Base-by-base conservation (phyloP, 2,113 vertebrate genomes). In the Takifugu bimaculatus region DNA sequence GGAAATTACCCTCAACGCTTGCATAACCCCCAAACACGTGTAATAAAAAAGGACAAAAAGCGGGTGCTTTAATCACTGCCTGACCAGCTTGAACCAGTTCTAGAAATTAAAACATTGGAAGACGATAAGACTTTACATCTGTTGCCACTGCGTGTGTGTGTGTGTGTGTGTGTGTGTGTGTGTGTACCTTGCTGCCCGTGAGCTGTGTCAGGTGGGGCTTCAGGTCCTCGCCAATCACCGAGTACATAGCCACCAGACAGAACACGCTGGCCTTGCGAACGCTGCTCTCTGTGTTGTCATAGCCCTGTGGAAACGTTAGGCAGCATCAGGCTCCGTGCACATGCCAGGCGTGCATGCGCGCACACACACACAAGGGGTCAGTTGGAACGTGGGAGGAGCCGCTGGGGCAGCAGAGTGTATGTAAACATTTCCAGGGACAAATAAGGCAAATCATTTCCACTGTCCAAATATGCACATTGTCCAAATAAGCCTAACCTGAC, bases 251-350 rank as follows among this genome's bases (percentile, higher is more conserved):
- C 83, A 99, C 97, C 32, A 99, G 85, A 80, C 97, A 99, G 89
- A 99, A 99, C 25, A 99, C 97, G 1, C 97, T 98, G 86, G 97
- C 96, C 91, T 99, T 99, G 50, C 97, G 93, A 75, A 99, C 97
- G 3, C 97, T 99, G 89, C 97, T 99, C 88, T 99, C 97, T 0
- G 96, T 95, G 85, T 98, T 98, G 81, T 99, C 97, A 13, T 99
- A 99, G 72, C 97, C 96, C 97, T 99, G 64, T 50, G 42, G 50
- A 49, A 62, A 78, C n/a, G 69, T 3, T n/a, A 54, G 52, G 35
- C 26, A 61, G 66, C 68, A 65, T 67, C 43, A 71, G 35, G 20
- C 48, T 55, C 20, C 6, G 3, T 29, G 1, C 13, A 4, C 27
- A 15, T 52, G 13, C 26, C 32, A 4, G 0, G 0, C 53, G n/a